Conservation (phyloP, 2,888 invertebrate genomes). For the Scelioninae gen. 2 region DNA sequence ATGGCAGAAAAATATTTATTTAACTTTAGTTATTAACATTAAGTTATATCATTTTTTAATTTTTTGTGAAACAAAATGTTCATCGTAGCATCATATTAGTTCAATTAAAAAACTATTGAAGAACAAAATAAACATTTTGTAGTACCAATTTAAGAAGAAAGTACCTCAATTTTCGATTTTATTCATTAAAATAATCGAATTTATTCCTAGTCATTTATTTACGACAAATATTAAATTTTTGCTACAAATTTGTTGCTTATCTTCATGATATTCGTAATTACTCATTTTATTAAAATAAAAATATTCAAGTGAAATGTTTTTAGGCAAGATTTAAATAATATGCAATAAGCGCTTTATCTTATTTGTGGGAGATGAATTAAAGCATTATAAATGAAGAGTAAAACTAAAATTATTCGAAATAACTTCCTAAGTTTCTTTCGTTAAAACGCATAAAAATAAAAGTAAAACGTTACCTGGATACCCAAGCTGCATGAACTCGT, state of each 20-base stretch:
- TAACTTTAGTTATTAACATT: no score
- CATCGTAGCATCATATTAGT: no score
- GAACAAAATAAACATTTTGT: no score
- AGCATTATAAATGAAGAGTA: neutral
- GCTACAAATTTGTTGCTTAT: no score
- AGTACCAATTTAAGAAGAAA: no score
- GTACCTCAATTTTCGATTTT: no score
- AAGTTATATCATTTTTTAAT: no score
- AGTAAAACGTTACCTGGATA: conserved; percentile 78
- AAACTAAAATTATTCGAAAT: conserved; percentile 10
- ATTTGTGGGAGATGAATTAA: neutral
- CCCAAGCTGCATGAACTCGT: conserved; percentile 94
- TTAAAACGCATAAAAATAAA: conserved; percentile 11
- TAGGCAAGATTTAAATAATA: neutral
- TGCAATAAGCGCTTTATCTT: neutral
- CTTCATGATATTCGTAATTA: neutral
- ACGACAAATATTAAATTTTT: conserved; percentile 13
- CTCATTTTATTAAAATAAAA: neutral
- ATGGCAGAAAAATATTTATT: no score
- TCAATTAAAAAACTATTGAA: no score
- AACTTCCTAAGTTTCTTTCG: conserved; percentile 4
- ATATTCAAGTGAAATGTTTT: neutral
- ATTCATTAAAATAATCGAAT: conserved; percentile 19
- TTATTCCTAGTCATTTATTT: conserved; percentile 26
- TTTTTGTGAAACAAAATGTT: no score